Evolutionary conservation across 2,888 invertebrate species (phyloP), one percentile per base, ranked within the genome.

Genomic region (Pinctada fucata): DNA sequence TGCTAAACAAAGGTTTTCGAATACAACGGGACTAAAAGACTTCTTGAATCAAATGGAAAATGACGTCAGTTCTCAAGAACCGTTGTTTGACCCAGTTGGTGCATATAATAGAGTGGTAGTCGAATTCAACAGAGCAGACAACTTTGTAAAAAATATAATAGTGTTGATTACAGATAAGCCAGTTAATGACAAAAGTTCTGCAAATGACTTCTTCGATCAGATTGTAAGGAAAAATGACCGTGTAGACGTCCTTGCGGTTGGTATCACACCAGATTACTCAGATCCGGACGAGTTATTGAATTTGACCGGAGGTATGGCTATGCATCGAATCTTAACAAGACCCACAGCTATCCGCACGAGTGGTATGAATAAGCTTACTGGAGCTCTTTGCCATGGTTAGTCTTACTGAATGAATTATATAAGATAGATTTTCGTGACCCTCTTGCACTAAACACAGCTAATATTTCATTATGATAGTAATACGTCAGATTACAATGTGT

Each of bases 151-250:
- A 2, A 74, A 66, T 6, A 65, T 74, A 2, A 51, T 66, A 2
- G n/a, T 74, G 45, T 74, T 74, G 50, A 74, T 74, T 2, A 66
- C 66, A 1, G 74, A 74, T 49, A 74, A 74, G 31, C 50, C 48
- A 6, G 45, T 74, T 31, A 51, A 63, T 8, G 10, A 49, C 51
- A 51, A 51, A 31, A 45, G 49, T 31, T 45, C 5, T 2, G 66
- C 66, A 49, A 66, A 66, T 49, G 4, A n/a, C 2, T 74, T 31
- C 45, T 74, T 65, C n/a, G 49, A 50, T 6, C 10, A 47, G 2
- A 65, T 50, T 31, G 49, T 66, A 8, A 50, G 13, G 8, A 58
- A 65, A 16, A 31, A 65, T 8, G n/a, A 13, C 31, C 16, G 6
- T 8, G 74, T 74, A 6, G n/a, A 64, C 4, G 13, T 66, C 2